Evolutionary conservation across 2,797 vertebrate species (phyloP), one percentile per base, ranked within the genome.

Genomic region (Mormyrus hasselquistii): DNA sequence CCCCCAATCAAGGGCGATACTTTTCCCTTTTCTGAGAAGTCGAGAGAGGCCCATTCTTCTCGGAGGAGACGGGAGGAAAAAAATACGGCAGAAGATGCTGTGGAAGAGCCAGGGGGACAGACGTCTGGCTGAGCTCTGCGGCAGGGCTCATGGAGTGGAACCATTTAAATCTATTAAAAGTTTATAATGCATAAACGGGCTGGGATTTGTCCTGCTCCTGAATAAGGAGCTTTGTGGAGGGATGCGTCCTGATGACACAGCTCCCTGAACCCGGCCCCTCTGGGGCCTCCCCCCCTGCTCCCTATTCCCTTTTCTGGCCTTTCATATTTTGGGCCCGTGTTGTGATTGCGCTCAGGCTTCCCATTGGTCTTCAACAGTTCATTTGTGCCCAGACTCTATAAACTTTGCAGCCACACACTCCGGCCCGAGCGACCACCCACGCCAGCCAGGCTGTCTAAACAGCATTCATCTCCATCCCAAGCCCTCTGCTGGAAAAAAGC

Each of bases 331-430:
- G 93, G 90, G 93, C 93, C 92, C 92, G 93, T 97, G 97, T 97
- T 97, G 97, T 98, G 97, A 97, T 98, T 99, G 97, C 97, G 97
- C 94, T 97, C 96, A 97, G 96, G 94, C 96, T 97, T 96, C 97
- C 96, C 94, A 95, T 95, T 92, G 96, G 96, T 95, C 97, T 97
- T 97, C 96, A 98, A 97, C 97, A 98, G 97, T 97, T 97, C 97
- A 97, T 97, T 97, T 97, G 95, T 96, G 96, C 96, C 79, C 92
- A 94, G 95, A 94, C 96, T 96, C 95, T 96, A 97, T 97, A 97
- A 97, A 96, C 95, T 95, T 93, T 93, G 94, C 92, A 92, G 90
- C 91, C 92, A 90, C 90, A 85, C 92, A 94, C 95, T 94, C 94
- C 92, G 95, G 94, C 89, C 65, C 2, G 19, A 88, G 92, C 91